Conservation (phyloP, 2,113 vertebrate species). For the Platichthys flesus region DNA sequence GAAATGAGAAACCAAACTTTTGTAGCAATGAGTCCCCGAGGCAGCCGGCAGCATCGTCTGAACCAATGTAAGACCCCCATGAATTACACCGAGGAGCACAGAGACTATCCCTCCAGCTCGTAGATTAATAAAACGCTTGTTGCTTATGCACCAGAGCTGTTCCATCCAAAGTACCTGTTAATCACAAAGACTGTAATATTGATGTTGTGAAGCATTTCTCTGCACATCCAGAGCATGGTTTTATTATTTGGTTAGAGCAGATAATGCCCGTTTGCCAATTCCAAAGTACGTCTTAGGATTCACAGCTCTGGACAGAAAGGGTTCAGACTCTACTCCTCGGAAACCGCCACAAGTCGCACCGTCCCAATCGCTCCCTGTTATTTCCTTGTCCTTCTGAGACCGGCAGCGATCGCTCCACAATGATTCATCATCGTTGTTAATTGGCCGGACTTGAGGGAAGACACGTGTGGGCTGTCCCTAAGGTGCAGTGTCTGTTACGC, state of each 20-base stretch:
- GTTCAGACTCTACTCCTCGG: slow-evolving; percentile 28
- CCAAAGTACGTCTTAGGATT: background rate
- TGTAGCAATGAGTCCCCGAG: slow-evolving; percentile 39
- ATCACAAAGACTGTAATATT: background rate
- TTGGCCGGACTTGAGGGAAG: slow-evolving; percentile 32
- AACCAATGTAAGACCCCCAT: slow-evolving; percentile 3
- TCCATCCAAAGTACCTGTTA: slow-evolving; percentile 13
- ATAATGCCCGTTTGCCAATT: background rate
- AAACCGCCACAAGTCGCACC: background rate
- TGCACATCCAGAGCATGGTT: too few relatives aligned
- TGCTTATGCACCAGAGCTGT: slow-evolving; percentile 29
- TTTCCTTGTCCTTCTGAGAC: background rate
- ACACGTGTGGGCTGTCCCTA: slow-evolving; percentile 6
- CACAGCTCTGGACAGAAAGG: slow-evolving; percentile 13
- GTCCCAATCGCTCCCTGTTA: slow-evolving; percentile 9
- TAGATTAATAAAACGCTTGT: slow-evolving; percentile 17
- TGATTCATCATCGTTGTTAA: slow-evolving; percentile 32
- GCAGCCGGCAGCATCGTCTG: slow-evolving; percentile 26
- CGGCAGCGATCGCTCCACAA: slow-evolving; percentile 17
- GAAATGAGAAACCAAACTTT: slow-evolving; percentile 48
- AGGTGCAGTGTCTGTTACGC: slow-evolving; percentile 16
- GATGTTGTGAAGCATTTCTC: too few relatives aligned
- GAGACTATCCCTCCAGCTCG: slow-evolving; percentile 6
- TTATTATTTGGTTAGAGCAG: background rate
- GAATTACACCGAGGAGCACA: slow-evolving; percentile 8